Evolutionary conservation across 2,113 vertebrate species (phyloP).

Genomic region (Hyla sarda): DNA sequence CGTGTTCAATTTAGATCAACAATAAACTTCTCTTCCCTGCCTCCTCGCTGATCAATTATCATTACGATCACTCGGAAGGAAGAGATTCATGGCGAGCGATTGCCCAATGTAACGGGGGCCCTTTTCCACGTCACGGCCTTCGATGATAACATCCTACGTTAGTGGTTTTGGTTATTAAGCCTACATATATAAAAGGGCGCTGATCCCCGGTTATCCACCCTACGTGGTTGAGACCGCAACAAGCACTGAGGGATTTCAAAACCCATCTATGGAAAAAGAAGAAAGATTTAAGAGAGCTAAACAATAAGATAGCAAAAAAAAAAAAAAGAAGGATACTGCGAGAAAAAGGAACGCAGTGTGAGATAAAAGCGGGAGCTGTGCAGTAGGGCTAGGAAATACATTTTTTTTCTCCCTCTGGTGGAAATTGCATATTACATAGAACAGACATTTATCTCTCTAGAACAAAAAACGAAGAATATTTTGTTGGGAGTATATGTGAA

Average conservation of each 20-base stretch:
- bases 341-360: constrained; percentile 9
- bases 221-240: neutral
- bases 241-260: neutral
- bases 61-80: neutral
- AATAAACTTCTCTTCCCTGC: neutral
- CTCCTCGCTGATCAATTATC: neutral
- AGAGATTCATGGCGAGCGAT: neutral
- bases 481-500: neutral
- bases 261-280: neutral
- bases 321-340: neutral
- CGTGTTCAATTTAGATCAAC: neutral
- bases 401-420: neutral
- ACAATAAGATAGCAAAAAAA: neutral
- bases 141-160: neutral
- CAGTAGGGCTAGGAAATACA: neutral
- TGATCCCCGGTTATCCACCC: neutral
- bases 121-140: neutral
- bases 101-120: neutral
- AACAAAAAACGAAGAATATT: constrained; percentile 13
- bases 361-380: neutral
- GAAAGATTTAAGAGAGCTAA: neutral
- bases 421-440: constrained; percentile 16
- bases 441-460: neutral
- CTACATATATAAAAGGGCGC: neutral
- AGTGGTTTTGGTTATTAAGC: neutral